Evolutionary conservation across 2,888 invertebrate species (phyloP), one percentile per base, ranked within the genome.

Genomic region (Troides helena): DNA sequence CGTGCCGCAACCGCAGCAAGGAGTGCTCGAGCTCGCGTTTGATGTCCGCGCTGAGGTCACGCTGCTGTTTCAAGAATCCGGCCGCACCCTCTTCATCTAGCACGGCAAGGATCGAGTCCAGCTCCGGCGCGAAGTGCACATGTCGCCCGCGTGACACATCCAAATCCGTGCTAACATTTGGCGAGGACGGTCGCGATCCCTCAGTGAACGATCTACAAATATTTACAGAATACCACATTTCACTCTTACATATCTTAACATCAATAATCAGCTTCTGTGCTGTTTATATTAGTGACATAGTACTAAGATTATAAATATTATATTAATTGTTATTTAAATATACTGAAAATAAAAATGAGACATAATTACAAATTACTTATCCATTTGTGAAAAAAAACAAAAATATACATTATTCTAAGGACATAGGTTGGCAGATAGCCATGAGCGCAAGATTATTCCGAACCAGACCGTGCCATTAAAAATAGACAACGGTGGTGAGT

Each of bases 121-220:
- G 93, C 81, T 95, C 95, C 0, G 97, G 96, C 21, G 95, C 95
- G 78, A 96, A 95, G 80, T 96, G 96, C 59, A 96, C 94, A 75
- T 94, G 93, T 74, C 93, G 94, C 50, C 87, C 76, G 18, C 84
- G 81, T 0, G 86, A 80, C 65, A 87, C 80, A 79, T 87, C 81
- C 67, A 82, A 73, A 17, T 77, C 74, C 43, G 17, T 21, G 3
- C 84, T 78, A 7, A 76, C 57, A 70, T 82, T 80, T 2, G 86
- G 85, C 25, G 69, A 69, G 1, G 80, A 74, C 0, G 85, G 76
- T 0, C 85, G 81, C 3, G 85, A 86, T 1, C 82, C 83, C 2
- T 81, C 81, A 14, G 83, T 85, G 21, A 78, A 74, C 3, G 80
- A 76, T 43, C 80, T 81, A 77, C 18, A 63, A 61, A 63, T 43